phyloP scores from a whole-genome alignment of 2,113 vertebrate genomes.

The Bubo bubo region DNA sequence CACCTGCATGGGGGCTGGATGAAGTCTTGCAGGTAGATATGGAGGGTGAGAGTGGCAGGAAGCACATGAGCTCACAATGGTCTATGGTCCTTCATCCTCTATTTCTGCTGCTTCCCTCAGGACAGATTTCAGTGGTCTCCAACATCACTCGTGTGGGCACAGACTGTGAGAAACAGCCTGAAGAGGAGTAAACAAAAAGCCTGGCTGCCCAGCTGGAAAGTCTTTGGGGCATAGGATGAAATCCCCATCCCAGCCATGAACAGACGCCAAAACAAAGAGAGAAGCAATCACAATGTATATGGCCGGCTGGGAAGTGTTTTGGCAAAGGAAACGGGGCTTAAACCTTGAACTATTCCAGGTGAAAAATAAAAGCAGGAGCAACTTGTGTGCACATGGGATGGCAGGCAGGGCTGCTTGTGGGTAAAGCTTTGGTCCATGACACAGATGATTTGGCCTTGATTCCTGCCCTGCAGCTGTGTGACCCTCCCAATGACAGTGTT shows the following conservation, averaged over 20 bases:
- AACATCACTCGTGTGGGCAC: fast-evolving
- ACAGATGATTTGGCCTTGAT: neutral
- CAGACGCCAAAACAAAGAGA: neutral
- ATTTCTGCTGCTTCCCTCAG: neutral
- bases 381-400: fast-evolving
- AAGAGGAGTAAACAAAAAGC: neutral
- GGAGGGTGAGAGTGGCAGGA: neutral
- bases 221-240: neutral
- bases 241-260: neutral
- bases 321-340: neutral
- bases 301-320: neutral
- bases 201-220: neutral
- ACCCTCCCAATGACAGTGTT: neutral
- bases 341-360: neutral
- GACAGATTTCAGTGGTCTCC: neutral
- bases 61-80: neutral
- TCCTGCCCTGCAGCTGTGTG: neutral
- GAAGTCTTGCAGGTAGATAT: neutral
- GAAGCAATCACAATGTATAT: neutral
- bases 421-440: neutral
- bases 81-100: neutral
- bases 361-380: neutral
- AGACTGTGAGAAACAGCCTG: neutral
- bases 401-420: neutral
- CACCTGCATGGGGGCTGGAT: neutral